These are phyloP conservation scores for Cygnus buccinator DNA, from an alignment of 2,113 vertebrate genomes.

Conservation along the genomic window DNA sequence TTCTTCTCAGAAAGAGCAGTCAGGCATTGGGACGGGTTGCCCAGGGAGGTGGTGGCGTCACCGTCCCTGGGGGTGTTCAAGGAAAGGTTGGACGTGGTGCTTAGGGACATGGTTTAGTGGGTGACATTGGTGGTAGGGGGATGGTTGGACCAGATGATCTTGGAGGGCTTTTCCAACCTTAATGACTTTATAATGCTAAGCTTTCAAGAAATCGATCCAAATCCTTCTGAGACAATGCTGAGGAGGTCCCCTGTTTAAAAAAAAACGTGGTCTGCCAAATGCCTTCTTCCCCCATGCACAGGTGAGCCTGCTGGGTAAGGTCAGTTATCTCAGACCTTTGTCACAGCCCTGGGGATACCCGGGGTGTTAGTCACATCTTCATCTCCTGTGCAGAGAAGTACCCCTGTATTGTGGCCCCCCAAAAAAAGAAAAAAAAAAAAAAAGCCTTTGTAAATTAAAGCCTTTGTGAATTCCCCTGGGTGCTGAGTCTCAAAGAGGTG, in stretches of 20 bases:
- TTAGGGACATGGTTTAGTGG: too few species aligned
- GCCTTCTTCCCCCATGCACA: rapidly evolving
- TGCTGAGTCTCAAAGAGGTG: not conserved
- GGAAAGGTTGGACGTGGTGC: too few species aligned
- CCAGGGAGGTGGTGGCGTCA: too few species aligned
- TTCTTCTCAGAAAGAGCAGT: too few species aligned
- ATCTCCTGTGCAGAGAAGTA: not conserved
- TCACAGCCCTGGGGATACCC: not conserved
- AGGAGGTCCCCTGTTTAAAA: not conserved
- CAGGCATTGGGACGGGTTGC: too few species aligned
- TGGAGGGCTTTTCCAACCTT: too few species aligned
- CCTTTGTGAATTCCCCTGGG: not conserved
- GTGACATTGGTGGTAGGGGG: too few species aligned
- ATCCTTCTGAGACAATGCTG: not conserved
- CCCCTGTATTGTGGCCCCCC: not conserved
- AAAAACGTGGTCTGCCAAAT: not conserved
- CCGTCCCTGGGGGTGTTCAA: too few species aligned
- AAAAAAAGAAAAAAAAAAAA: not conserved
- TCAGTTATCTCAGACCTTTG: not conserved
- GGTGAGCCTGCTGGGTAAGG: not conserved
- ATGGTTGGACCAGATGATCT: too few species aligned
- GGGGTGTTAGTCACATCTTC: not conserved
- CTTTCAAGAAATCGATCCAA: not conserved
- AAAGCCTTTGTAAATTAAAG: too few species aligned
- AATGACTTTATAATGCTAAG: too few species aligned